Evolutionary conservation across 2,888 invertebrate species (phyloP), one percentile per base, ranked within the genome.

Genomic region (Morpho achilles): DNA sequence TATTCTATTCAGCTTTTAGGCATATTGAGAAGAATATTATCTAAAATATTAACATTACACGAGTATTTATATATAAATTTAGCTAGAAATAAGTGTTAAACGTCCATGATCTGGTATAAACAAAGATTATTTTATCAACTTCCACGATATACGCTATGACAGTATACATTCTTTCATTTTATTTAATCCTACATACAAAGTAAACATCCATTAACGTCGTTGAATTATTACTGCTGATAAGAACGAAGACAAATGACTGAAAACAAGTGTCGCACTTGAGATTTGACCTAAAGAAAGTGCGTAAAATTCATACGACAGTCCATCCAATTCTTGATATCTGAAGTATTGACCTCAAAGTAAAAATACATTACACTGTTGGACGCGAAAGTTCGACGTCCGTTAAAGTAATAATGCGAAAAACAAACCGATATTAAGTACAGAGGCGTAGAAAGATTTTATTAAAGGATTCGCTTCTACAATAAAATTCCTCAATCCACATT

Each of bases 191-290:
- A 63, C 71, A 65, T 62, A 72, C 67, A 68, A 71, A 68, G 69
- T 75, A 76, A 82, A 79, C 75, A 67, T 57, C 61, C 66, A 74
- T 70, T 81, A 81, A 81, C 81, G 81, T 76, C 72, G 69, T 62
- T 65, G 58, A 68, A 61, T 68, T 72, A 72, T 71, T 68, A 50
- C 22, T 23, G 22, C 32, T 40, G 77, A 76, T 78, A 78, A 73
- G 60, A 51, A 63, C 50, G 53, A 41, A 68, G 59, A 69, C 63
- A 72, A 74, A 72, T 67, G 72, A 68, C 66, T 59, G 56, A 68
- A 69, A 71, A 61, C 56, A 62, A 65, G 45, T 52, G 61, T 40
- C 52, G 54, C 54, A 64, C 64, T 63, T 56, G 63, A 65, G 59
- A 61, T 32, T 66, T 65, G 69, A 73, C 70, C 71, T 68, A 67